Conservation (phyloP, 2,797 vertebrate species). For the Ataeniobius toweri region DNA sequence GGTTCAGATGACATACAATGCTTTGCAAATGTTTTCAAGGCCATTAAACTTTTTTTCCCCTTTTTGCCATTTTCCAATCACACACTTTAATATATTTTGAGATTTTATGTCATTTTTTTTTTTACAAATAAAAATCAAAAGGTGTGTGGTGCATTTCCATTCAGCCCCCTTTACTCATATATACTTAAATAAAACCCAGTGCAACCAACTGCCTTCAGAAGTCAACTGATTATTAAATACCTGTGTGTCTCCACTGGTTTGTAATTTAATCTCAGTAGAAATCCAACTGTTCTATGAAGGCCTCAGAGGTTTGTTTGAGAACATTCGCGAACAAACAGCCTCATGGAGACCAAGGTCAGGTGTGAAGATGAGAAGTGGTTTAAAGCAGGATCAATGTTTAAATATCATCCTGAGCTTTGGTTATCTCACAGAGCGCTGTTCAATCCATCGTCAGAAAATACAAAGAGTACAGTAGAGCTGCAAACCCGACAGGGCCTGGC, state of each 20-base stretch:
- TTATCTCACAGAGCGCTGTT: no score
- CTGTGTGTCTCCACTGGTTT: not conserved
- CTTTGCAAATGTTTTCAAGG: not conserved
- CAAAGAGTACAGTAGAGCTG: not conserved
- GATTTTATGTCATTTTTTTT: not conserved
- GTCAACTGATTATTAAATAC: not conserved
- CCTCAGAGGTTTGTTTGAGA: not conserved
- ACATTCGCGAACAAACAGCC: not conserved
- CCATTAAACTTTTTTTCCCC: not conserved
- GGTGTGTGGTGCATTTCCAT: not conserved
- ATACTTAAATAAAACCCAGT: not conserved
- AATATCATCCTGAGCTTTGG: no score
- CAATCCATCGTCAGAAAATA: no score
- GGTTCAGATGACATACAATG: not conserved
- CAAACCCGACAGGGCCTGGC: no score
- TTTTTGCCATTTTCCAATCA: no score
- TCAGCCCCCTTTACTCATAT: not conserved
- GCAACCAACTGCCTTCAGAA: not conserved
- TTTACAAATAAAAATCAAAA: not conserved
- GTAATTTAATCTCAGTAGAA: not conserved
- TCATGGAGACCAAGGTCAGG: no score
- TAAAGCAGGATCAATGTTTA: no score
- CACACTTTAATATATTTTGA: not conserved
- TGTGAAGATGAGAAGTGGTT: no score
- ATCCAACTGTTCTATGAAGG: not conserved